phyloP scores from a whole-genome alignment of 2,113 vertebrate species.

The Promerops cafer region DNA sequence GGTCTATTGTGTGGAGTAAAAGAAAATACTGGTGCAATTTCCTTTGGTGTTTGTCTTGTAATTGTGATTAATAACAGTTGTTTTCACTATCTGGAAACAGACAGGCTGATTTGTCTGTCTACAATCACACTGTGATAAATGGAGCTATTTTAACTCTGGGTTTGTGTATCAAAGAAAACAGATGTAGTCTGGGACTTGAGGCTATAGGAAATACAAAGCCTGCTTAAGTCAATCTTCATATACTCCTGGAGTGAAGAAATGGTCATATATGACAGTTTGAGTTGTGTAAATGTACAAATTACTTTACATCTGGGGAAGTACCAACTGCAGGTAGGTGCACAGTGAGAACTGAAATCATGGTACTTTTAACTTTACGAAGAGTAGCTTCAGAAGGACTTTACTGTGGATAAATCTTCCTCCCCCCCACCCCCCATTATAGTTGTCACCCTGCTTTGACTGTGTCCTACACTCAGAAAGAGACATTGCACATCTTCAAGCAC shows the following conservation, averaged over 20 bases:
- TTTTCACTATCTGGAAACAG: constrained; percentile 89
- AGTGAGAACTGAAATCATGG: not conserved
- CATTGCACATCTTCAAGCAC: not conserved
- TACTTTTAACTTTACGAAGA: not conserved
- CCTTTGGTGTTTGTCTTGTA: constrained; percentile 85
- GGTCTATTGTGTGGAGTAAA: constrained; percentile 58
- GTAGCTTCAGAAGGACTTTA: not conserved
- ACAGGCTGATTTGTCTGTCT: constrained; percentile 95
- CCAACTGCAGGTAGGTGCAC: not conserved
- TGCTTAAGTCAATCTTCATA: constrained; percentile 76
- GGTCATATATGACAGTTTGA: constrained; percentile 54
- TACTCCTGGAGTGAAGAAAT: constrained; percentile 57
- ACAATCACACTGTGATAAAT: constrained; percentile 97
- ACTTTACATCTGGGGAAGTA: not conserved
- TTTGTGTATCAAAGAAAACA: constrained; percentile 95
- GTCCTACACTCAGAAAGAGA: not conserved
- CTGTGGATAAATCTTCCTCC: not conserved
- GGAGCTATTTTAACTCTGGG: constrained; percentile 86
- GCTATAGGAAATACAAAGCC: constrained; percentile 84
- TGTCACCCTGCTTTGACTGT: not conserved
- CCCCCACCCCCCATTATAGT: not conserved
- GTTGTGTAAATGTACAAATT: constrained; percentile 21
- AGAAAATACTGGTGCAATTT: constrained; percentile 82
- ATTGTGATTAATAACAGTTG: constrained; percentile 99
- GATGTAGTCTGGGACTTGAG: constrained; percentile 92